phyloP scores from a whole-genome alignment of 2,113 vertebrate species.

The Scomber colias region DNA sequence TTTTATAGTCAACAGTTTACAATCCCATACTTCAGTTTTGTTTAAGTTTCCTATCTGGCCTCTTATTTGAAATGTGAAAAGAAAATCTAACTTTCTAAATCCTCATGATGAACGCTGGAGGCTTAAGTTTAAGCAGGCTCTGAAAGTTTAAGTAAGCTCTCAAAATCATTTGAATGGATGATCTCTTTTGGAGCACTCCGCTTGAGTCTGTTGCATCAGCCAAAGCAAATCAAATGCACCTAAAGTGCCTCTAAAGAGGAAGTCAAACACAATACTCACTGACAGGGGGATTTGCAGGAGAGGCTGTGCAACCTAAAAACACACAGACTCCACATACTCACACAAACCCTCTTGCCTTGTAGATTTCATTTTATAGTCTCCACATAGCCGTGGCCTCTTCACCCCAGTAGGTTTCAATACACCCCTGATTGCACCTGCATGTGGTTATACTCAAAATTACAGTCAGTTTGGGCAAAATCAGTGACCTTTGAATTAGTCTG shows the following conservation, averaged over 20 bases:
- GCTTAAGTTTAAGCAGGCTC: neutral
- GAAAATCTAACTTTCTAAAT: neutral
- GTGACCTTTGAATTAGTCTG: slow-evolving; percentile 64
- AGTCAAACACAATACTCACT: slow-evolving; percentile 26
- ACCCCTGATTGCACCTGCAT: slow-evolving; percentile 47
- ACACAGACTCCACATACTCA: neutral
- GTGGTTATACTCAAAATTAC: slow-evolving; percentile 45
- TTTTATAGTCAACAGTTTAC: too few relatives aligned
- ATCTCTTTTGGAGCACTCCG: slow-evolving; percentile 1
- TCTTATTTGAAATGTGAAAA: neutral
- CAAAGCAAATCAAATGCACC: slow-evolving; percentile 45
- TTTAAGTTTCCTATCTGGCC: neutral
- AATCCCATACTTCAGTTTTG: neutral
- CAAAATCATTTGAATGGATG: slow-evolving; percentile 31
- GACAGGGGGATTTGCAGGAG: slow-evolving; percentile 33
- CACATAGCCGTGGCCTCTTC: slow-evolving; percentile 30
- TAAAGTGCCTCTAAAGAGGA: slow-evolving; percentile 37
- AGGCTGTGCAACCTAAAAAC: slow-evolving; percentile 10
- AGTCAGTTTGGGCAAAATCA: slow-evolving; percentile 44
- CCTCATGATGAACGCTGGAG: neutral
- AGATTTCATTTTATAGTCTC: slow-evolving; percentile 27
- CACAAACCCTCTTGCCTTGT: slow-evolving; percentile 15
- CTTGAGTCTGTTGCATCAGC: slow-evolving; percentile 45
- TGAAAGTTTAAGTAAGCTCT: neutral
- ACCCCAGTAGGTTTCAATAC: slow-evolving; percentile 33